Conservation (phyloP, 1,140 invertebrate genomes). For the Brachionus plicatilis region DNA sequence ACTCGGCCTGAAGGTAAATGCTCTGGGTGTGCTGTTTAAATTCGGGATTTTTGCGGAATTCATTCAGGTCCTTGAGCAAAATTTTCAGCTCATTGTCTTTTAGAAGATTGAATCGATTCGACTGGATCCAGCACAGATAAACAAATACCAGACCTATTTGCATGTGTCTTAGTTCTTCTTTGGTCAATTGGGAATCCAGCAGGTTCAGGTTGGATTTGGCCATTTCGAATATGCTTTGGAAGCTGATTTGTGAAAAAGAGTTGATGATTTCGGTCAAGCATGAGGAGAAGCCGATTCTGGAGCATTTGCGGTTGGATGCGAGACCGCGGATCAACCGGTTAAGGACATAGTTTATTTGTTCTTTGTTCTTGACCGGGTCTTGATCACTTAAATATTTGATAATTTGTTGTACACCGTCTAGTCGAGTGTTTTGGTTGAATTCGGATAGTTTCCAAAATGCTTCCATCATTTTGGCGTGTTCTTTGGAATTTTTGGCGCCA, state of each 20-base stretch:
- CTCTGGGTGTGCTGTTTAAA: slow-evolving; percentile 13
- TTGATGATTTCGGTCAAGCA: slow-evolving; percentile 24
- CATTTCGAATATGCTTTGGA: slow-evolving; percentile 1
- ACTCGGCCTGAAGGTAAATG: slow-evolving; percentile 15
- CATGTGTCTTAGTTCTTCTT: slow-evolving; percentile 32
- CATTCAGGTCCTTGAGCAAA: not conserved
- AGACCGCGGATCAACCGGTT: slow-evolving; percentile 18
- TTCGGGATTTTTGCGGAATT: not conserved
- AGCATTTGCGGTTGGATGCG: slow-evolving; percentile 28
- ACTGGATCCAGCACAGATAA: slow-evolving; percentile 17
- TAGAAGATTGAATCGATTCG: not conserved
- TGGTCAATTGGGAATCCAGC: not conserved
- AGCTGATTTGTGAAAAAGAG: not conserved
- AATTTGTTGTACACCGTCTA: not conserved
- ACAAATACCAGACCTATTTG: slow-evolving; percentile 38
- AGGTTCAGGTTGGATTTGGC: not conserved
- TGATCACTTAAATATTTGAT: slow-evolving; percentile 7
- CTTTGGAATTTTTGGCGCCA: not conserved
- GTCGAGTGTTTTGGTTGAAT: slow-evolving; percentile 22
- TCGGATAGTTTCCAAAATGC: slow-evolving; percentile 35
- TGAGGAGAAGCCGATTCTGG: not conserved
- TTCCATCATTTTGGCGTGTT: slow-evolving; percentile 26
- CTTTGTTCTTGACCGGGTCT: slow-evolving; percentile 5
- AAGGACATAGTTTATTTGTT: not conserved
- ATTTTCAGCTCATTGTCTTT: not conserved